phyloP scores from a whole-genome alignment of 1,140 invertebrate genomes.

The Gryllus bimaculatus region DNA sequence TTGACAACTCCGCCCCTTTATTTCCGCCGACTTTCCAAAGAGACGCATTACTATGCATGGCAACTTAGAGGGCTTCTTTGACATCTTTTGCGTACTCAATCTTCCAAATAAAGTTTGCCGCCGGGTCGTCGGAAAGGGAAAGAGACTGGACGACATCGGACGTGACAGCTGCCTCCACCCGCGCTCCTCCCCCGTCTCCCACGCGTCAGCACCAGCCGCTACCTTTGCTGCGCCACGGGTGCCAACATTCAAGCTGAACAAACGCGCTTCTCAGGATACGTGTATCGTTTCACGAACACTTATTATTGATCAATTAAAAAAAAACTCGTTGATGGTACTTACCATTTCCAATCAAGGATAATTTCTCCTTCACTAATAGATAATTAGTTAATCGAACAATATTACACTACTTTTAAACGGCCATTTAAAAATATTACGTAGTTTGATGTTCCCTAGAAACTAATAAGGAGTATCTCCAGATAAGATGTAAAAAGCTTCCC shows the following conservation, averaged over 20 bases:
- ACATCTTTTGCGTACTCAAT: background rate
- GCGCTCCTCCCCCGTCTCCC: background rate
- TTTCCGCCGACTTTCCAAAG: background rate
- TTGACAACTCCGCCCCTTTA: background rate
- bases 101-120: background rate
- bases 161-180: background rate
- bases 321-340: too few species aligned
- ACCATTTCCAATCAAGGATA: too few species aligned
- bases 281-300: too few species aligned
- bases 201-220: background rate
- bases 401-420: too few species aligned
- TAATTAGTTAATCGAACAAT: too few species aligned
- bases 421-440: too few species aligned
- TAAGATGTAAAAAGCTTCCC: too few species aligned
- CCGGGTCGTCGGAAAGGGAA: background rate
- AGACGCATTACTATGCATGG: slow-evolving; percentile 1
- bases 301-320: too few species aligned
- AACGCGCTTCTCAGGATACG: background rate
- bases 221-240: background rate
- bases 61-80: background rate
- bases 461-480: too few species aligned
- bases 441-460: too few species aligned
- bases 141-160: background rate
- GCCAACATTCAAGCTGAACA: background rate
- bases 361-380: too few species aligned